phyloP scores from a whole-genome alignment of 2,888 invertebrate genomes.

The Hyppa rectilinea region DNA sequence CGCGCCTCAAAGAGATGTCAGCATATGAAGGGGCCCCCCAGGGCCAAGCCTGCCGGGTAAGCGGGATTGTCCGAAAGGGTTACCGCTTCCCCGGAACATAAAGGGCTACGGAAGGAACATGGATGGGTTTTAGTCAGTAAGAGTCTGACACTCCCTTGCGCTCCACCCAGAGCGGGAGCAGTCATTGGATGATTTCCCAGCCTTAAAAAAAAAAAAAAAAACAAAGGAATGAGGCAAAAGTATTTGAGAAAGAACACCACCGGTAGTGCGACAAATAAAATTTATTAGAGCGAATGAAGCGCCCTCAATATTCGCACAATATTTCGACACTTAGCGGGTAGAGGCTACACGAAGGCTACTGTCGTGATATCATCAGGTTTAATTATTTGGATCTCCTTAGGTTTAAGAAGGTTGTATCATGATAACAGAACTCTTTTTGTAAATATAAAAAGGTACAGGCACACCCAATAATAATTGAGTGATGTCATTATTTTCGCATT shows the following conservation, averaged over 20 bases:
- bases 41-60: too few relatives aligned
- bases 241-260: not conserved
- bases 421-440: not conserved
- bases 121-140: too few relatives aligned
- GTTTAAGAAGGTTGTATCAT: not conserved
- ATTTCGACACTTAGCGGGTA: not conserved
- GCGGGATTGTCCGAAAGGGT: too few relatives aligned
- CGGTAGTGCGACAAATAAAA: not conserved
- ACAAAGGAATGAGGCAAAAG: not conserved
- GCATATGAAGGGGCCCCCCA: too few relatives aligned
- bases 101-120: too few relatives aligned
- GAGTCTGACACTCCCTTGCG: too few relatives aligned
- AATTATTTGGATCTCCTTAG: not conserved
- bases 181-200: too few relatives aligned
- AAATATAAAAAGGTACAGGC: slow-evolving; percentile 15
- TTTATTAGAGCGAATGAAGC: not conserved
- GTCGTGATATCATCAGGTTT: not conserved
- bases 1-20: too few relatives aligned
- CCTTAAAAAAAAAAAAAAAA: too few relatives aligned
- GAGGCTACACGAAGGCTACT: not conserved
- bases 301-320: not conserved
- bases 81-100: too few relatives aligned
- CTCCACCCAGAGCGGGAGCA: too few relatives aligned
- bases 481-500: slow-evolving; percentile 42
- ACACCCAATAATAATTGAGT: slow-evolving; percentile 7